Percentiles rank a stretch among this genome's conserved stretches.
Conservation (phyloP, 2,113 vertebrate species). For the Brachyistius frenatus region DNA sequence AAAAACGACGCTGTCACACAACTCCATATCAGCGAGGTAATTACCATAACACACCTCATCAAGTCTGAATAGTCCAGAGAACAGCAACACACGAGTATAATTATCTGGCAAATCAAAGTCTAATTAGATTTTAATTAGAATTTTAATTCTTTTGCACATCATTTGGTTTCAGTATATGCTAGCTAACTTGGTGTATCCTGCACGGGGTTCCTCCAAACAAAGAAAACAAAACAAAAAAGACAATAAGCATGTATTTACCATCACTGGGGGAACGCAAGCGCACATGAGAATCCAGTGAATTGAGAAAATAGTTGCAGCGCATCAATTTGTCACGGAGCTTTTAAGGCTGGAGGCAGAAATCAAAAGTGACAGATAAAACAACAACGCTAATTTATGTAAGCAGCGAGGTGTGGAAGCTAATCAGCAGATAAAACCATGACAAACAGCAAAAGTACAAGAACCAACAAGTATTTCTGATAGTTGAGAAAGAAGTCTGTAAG, state of each 20-base stretch:
- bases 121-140: conserved; percentile 82
- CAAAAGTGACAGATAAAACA: conserved; percentile 80
- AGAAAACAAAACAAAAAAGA: conserved; percentile 39
- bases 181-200: conserved; percentile 59
- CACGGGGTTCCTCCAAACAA: conserved; percentile 54
- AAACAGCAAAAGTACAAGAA: conserved; percentile 57
- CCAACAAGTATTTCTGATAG: conserved; percentile 41
- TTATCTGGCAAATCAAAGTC: conserved; percentile 79
- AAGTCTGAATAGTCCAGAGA: conserved; percentile 75
- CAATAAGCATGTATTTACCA: conserved; percentile 50
- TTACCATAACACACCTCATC: conserved; percentile 80
- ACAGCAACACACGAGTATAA: conserved; percentile 74
- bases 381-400: conserved; percentile 69
- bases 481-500: neutral
- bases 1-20: conserved; percentile 55
- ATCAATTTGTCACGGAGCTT: conserved; percentile 72
- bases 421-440: conserved; percentile 67
- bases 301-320: conserved; percentile 62
- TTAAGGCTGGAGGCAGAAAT: conserved; percentile 70
- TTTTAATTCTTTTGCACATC: conserved; percentile 78
- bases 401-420: conserved; percentile 76
- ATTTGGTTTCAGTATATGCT: conserved; percentile 70
- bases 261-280: conserved; percentile 53
- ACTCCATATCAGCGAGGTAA: conserved; percentile 67
- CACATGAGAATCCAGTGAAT: conserved; percentile 51